Percentiles rank a stretch among this genome's conserved stretches.
phyloP scores from a whole-genome alignment of 2,113 vertebrate species.

The Spilogale gracilis region DNA sequence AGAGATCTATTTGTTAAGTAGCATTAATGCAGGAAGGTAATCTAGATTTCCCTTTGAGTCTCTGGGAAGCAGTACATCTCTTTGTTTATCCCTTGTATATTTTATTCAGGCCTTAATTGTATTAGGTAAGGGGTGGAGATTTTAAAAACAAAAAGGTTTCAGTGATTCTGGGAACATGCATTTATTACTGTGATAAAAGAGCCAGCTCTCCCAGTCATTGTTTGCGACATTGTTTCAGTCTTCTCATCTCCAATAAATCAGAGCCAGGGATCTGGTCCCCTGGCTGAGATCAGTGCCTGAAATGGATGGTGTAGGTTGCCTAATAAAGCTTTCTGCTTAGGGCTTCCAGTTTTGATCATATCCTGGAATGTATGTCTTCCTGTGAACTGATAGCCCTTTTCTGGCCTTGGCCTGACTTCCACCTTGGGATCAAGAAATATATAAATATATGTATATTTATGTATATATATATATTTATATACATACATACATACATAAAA shows the following conservation, averaged over 20 bases:
- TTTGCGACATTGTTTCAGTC: background rate
- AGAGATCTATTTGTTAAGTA: slow-evolving; percentile 69
- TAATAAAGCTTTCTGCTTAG: background rate
- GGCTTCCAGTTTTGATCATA: background rate
- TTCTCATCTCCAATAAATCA: slow-evolving; percentile 23
- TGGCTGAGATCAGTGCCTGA: background rate
- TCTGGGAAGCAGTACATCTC: slow-evolving; percentile 40
- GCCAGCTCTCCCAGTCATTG: background rate
- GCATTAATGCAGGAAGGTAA: slow-evolving; percentile 54
- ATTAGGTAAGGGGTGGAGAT: slow-evolving; percentile 42
- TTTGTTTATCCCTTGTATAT: slow-evolving; percentile 62
- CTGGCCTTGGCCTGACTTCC: slow-evolving; percentile 16
- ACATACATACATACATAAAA: background rate
- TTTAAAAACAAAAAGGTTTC: slow-evolving; percentile 43
- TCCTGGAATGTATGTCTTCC: background rate
- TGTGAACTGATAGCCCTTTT: background rate
- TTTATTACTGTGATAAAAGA: slow-evolving; percentile 69
- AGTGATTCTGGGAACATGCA: background rate
- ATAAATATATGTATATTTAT: no score
- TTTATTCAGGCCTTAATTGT: slow-evolving; percentile 61
- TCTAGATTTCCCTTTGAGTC: background rate
- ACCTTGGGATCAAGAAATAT: background rate
- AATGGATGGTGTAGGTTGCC: background rate
- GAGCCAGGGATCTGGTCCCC: background rate
- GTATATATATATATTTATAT: no score